Base-by-base conservation (phyloP, 2,888 invertebrate genomes). In the Lysandra bellargus region DNA sequence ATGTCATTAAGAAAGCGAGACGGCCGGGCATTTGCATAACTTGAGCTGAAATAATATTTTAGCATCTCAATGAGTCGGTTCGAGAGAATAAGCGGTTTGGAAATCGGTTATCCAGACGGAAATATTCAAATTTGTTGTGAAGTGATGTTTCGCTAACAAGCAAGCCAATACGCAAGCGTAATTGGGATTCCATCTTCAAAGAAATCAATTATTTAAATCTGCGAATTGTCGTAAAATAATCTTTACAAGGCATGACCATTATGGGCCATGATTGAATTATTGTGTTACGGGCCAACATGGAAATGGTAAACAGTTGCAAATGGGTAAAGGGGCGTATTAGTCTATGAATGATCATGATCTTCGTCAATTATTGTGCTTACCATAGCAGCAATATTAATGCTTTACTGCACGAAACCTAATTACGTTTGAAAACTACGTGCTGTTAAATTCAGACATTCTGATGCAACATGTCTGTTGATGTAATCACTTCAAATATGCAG, bases 1-100 rank as follows among this genome's bases (percentile, higher is more conserved):
- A 80, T 81, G 78, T 83, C 83, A 81, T 83, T 83, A 83, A 81
- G 81, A 81, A 81, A 82, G 79, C 81, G 80, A 81, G 80, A 80
- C 80, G 81, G 78, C 57, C 49, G 74, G 30, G 79, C 80, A 80
- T 81, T 81, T 81, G 79, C 81, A 80, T 80, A 81, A 81, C 80
- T 82, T 81, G 80, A 57, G 80, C 74, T 78, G 78, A 78, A 80
- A 81, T 82, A 81, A 80, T 81, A 83, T 81, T 81, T 83, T 81
- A 81, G 80, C 81, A 81, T 83, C 81, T 82, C 78, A 83, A 83
- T 82, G 80, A 80, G 79, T 79, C 80, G 73, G 80, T 75, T 79
- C 80, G 77, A 80, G 80, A 79, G 79, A 80, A 80, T 77, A 79
- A 80, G 80, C 75, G 75, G 75, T 79, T 82, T 80, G 79, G 75